Evolutionary conservation across 2,888 invertebrate genomes (phyloP), one percentile per base, ranked within the genome.

Genomic region (Yponomeuta cagnagella): DNA sequence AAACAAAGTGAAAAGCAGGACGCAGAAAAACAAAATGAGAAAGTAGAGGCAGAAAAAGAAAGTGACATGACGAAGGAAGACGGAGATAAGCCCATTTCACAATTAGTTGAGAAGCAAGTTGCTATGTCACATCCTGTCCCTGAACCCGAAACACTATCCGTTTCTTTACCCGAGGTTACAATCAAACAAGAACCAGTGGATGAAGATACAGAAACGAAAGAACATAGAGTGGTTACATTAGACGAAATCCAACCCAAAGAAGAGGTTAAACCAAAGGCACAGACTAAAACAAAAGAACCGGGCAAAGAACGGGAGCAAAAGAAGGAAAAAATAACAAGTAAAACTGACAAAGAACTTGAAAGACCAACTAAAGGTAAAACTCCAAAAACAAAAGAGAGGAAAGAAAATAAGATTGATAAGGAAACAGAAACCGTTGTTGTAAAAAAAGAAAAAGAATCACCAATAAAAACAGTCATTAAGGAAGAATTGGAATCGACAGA

Each of bases 401-500:
- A 2, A 37, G 23, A 68, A 23, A 68, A 10, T 10, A 63, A 70
- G 63, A 63, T 67, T 43, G 52, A 52, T 52, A 10, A 80, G 63
- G 80, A 85, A 75, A 79, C 74, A 4, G 80, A 80, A 3, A 78
- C 85, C 74, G 79, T 78, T 33, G 81, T 80, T 73, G 80, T 82
- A 72, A 78, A 79, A 30, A 73, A 71, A 48, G 75, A 77, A 73
- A 73, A 70, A 37, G 75, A 77, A 73, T 58, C 52, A 15, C 68
- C 73, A 33, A 73, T 81, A 9, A 84, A 84, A 79, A 80, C 81
- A n/a, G 73, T 81, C 12, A 80, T 85, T 43, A 88, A 88, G 76
- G 83, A 87, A 76, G 90, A 89, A 78, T 75, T 78, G 52, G 89
- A 90, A 76, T 90, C 88, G 58, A 89, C 86, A 1, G 91, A 91